A percentile compares a stretch with the other conserved stretches of the same genome.
Conservation (phyloP, 64 coral and sea anemone genomes). For the Pocillopora verrucosa region DNA sequence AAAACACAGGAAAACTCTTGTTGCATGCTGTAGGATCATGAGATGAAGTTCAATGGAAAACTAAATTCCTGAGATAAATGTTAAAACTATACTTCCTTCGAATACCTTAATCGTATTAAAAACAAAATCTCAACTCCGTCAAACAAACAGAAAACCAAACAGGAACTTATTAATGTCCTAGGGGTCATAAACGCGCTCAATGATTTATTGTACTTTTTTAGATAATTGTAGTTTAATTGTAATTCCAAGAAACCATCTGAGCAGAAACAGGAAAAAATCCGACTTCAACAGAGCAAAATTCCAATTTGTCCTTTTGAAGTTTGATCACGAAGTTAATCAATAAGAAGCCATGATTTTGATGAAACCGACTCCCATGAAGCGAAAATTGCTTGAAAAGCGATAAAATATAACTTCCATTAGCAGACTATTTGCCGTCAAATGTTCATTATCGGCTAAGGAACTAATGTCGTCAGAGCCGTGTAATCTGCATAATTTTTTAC, state of each 20-base stretch:
- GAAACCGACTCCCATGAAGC: not conserved
- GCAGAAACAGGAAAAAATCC: not conserved
- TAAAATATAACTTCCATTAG: too few species aligned
- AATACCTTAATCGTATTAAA: not conserved
- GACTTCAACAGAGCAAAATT: not conserved
- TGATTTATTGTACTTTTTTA: not conserved
- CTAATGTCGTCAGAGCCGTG: too few species aligned
- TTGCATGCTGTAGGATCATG: too few species aligned
- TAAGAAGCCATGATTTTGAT: not conserved
- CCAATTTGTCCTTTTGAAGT: not conserved
- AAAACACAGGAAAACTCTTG: too few species aligned
- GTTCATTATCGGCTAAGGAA: too few species aligned
- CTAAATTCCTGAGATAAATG: too few species aligned
- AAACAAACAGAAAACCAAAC: not conserved
- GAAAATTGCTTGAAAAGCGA: not conserved
- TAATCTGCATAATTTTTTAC: too few species aligned
- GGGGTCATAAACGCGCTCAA: not conserved
- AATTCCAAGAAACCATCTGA: conserved; percentile 1
- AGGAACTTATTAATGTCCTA: not conserved
- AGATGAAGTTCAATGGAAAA: too few species aligned
- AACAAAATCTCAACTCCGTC: not conserved
- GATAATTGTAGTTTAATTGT: conserved; percentile 28
- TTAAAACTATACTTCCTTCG: too few species aligned
- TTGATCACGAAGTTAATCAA: not conserved
- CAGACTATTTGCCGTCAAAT: too few species aligned